Evolutionary conservation across 2,888 invertebrate genomes (phyloP).

Genomic region (Nebria salina): DNA sequence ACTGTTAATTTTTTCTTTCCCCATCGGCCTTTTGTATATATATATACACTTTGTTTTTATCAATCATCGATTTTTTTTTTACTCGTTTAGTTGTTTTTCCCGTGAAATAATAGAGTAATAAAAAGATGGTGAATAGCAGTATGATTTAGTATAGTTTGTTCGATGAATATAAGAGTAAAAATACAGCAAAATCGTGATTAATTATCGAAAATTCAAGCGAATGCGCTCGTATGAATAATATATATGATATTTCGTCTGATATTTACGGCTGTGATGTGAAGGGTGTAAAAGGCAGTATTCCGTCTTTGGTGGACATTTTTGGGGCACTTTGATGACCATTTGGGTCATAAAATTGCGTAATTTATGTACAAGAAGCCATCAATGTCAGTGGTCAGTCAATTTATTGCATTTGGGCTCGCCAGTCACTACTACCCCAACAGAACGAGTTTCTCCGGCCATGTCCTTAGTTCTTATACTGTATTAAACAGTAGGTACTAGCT

Average conservation of each 20-base stretch:
- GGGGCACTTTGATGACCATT: background rate
- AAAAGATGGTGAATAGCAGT: conserved; percentile 11
- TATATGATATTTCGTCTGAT: background rate
- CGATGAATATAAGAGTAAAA: background rate
- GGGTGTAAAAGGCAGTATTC: background rate
- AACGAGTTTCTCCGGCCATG: background rate
- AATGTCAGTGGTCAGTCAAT: conserved; percentile 53
- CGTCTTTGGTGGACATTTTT: conserved; percentile 1
- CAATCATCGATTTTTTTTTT: background rate
- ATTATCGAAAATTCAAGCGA: background rate
- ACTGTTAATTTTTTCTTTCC: background rate
- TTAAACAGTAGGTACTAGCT: too few relatives aligned
- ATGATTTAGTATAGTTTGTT: background rate
- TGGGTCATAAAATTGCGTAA: conserved; percentile 58
- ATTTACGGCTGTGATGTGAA: background rate
- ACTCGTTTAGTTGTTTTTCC: conserved; percentile 9
- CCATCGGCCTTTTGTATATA: background rate
- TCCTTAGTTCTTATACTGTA: too few relatives aligned
- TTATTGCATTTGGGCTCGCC: background rate
- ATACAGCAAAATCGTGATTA: background rate
- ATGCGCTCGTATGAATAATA: background rate
- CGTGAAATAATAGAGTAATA: conserved; percentile 21
- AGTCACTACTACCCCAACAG: background rate
- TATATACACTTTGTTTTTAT: background rate
- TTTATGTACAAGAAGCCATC: conserved; percentile 61